Conservation (phyloP, 2,888 invertebrate species). For the Entomobrya proxima region DNA sequence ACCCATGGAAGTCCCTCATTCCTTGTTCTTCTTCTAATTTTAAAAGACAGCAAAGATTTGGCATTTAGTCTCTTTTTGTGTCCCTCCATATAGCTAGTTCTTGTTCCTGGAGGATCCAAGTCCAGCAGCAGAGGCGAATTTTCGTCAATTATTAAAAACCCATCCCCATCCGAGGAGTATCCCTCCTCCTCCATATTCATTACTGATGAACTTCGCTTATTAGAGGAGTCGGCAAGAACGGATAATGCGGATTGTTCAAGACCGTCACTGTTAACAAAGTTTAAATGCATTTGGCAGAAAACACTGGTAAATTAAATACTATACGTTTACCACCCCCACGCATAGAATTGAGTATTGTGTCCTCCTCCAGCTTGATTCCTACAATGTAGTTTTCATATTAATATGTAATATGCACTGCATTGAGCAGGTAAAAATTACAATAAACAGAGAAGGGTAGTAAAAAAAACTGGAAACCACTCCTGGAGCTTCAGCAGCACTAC, state of each 20-base stretch:
- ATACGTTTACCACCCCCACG: too few relatives aligned
- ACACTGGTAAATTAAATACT: too few relatives aligned
- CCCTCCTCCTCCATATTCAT: background rate
- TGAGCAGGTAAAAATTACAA: too few relatives aligned
- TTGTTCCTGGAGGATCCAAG: conserved; percentile 43
- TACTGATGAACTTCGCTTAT: background rate
- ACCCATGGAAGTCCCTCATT: conserved; percentile 39
- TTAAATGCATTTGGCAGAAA: conserved; percentile 4
- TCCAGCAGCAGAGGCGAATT: conserved; percentile 31
- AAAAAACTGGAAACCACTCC: too few relatives aligned
- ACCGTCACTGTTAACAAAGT: conserved; percentile 31
- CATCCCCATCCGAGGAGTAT: conserved; percentile 22
- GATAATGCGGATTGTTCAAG: conserved; percentile 37
- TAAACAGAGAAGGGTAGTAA: too few relatives aligned
- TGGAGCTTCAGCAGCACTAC: too few relatives aligned
- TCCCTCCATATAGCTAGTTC: background rate
- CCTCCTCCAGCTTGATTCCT: too few relatives aligned
- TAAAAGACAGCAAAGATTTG: background rate
- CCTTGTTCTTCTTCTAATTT: background rate
- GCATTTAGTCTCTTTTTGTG: background rate
- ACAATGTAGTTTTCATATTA: too few relatives aligned
- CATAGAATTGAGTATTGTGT: too few relatives aligned
- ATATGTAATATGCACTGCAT: too few relatives aligned
- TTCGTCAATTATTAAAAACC: conserved; percentile 44
- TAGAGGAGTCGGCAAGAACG: background rate